phyloP scores from a whole-genome alignment of 2,797 vertebrate genomes.

The Semotilus atromaculatus region DNA sequence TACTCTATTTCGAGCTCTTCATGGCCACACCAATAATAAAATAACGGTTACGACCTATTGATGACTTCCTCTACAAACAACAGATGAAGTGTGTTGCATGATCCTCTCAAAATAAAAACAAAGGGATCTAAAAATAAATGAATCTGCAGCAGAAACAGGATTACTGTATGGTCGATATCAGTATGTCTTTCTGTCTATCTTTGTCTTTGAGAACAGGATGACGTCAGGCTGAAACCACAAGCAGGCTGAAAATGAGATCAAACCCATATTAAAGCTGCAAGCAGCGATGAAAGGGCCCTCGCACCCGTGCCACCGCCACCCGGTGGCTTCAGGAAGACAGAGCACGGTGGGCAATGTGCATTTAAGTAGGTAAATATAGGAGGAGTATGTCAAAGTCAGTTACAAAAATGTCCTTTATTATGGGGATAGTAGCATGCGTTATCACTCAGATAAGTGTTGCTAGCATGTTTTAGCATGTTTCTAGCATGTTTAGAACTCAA shows the following conservation, averaged over 20 bases:
- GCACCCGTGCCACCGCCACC: no score
- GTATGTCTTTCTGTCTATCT: neutral
- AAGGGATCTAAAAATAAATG: conserved; percentile 24
- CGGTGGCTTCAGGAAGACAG: no score
- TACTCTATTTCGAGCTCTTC: neutral
- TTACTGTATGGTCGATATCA: neutral
- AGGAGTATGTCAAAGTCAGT: no score
- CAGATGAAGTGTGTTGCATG: neutral
- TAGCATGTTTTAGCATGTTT: no score
- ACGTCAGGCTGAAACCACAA: conserved; percentile 24
- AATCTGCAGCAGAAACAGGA: conserved; percentile 15
- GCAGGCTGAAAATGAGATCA: conserved; percentile 48
- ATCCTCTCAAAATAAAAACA: conserved; percentile 18
- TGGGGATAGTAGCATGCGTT: no score
- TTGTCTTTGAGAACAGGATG: conserved; percentile 31
- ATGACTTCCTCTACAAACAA: neutral
- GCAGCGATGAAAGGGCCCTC: no score
- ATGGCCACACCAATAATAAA: conserved; percentile 6
- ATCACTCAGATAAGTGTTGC: no score
- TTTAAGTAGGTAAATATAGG: no score
- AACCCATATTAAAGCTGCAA: no score
- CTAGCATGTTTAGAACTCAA: no score
- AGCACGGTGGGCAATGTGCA: no score
- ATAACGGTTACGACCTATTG: neutral
- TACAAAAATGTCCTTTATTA: no score